phyloP scores from a whole-genome alignment of 2,113 vertebrate species.

The Sturnira hondurensis region DNA sequence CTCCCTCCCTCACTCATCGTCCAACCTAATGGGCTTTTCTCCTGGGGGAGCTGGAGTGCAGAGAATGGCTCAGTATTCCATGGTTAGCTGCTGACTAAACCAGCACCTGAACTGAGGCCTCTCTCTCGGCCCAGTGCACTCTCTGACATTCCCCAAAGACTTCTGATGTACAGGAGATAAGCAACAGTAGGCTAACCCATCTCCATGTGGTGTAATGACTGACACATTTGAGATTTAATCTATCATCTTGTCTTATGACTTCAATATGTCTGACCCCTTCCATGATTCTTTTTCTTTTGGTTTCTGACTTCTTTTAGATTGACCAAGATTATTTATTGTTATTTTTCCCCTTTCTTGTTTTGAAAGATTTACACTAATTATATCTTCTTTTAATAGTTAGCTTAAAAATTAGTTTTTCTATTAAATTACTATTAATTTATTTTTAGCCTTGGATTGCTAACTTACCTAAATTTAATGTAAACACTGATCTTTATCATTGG shows the following conservation, averaged over 20 bases:
- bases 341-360: background rate
- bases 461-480: background rate
- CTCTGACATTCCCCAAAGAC: background rate
- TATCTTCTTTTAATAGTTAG: background rate
- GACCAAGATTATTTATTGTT: background rate
- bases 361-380: background rate
- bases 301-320: constrained; percentile 3
- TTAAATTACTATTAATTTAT: constrained; percentile 43
- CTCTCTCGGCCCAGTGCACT: background rate
- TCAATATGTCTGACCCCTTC: background rate
- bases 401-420: constrained; percentile 23
- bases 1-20: background rate
- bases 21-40: background rate
- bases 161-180: background rate
- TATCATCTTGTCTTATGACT: background rate
- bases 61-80: background rate
- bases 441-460: constrained; percentile 22
- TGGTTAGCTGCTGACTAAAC: background rate
- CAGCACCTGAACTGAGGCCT: background rate
- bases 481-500: background rate
- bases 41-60: background rate
- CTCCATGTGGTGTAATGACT: constrained; percentile 29
- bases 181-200: background rate
- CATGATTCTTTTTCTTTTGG: background rate
- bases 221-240: background rate